A percentile compares a stretch with the other conserved stretches of the same genome.
phyloP scores from a whole-genome alignment of 2,888 invertebrate species.

The Microctonus hyperodae region DNA sequence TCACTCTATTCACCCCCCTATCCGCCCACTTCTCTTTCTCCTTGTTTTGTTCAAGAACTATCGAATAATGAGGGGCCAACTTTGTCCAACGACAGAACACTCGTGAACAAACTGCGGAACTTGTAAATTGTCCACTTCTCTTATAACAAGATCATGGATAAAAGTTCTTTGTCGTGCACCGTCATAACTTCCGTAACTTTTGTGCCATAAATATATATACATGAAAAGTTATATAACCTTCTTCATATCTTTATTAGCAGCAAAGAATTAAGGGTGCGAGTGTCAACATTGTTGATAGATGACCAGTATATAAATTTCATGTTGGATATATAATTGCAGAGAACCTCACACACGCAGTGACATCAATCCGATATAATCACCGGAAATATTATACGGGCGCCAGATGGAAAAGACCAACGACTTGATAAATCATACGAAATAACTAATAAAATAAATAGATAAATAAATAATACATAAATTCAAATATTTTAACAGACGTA shows the following conservation, averaged over 20 bases:
- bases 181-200: not conserved
- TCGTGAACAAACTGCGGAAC: constrained; percentile 22
- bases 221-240: not conserved
- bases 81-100: constrained; percentile 17
- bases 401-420: too few species aligned
- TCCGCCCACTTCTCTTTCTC: not conserved
- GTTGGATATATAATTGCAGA: too few species aligned
- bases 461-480: not conserved
- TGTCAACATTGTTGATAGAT: too few species aligned
- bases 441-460: not conserved
- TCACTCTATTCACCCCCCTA: not conserved
- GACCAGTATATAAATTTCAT: too few species aligned
- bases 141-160: constrained; percentile 17
- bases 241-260: not conserved
- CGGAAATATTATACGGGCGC: too few species aligned
- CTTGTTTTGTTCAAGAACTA: constrained; percentile 20
- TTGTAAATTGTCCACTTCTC: constrained; percentile 31
- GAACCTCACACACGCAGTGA: too few species aligned
- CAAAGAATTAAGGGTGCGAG: too few species aligned
- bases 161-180: constrained; percentile 5
- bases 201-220: not conserved
- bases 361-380: too few species aligned
- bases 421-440: not conserved
- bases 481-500: constrained; percentile 5
- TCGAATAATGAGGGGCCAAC: constrained; percentile 31